phyloP scores from a whole-genome alignment of 92 coral and sea anemone species.

The Porites evermanni region DNA sequence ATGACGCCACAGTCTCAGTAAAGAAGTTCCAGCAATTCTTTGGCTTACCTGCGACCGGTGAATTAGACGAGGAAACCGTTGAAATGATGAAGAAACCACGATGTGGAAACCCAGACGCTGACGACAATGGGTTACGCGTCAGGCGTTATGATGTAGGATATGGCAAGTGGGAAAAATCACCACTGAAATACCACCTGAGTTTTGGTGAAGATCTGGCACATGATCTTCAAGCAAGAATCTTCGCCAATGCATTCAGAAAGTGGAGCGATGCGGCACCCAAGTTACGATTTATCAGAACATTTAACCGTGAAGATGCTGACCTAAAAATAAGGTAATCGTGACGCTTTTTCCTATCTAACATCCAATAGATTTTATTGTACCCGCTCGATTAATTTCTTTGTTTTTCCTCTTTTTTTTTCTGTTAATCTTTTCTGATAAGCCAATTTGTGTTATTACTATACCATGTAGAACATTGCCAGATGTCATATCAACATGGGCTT shows the following conservation, averaged over 20 bases:
- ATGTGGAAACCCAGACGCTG: constrained; percentile 69
- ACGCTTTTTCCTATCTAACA: not conserved
- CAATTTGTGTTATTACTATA: no score
- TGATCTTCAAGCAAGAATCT: constrained; percentile 12
- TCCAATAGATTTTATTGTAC: not conserved
- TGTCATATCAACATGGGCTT: no score
- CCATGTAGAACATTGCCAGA: no score
- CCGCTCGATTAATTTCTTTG: no score
- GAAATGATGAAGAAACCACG: constrained; percentile 71
- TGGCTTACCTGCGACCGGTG: constrained; percentile 66
- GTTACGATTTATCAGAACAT: constrained; percentile 54
- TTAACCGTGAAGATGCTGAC: constrained; percentile 40
- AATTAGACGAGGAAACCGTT: constrained; percentile 62
- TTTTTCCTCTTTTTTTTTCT: no score
- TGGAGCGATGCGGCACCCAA: constrained; percentile 66
- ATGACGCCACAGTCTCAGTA: constrained; percentile 47
- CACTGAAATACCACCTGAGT: constrained; percentile 51
- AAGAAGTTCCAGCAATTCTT: constrained; percentile 66
- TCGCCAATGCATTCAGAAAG: constrained; percentile 49
- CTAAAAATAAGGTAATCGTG: constrained; percentile 52
- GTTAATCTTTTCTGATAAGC: no score
- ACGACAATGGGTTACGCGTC: constrained; percentile 4
- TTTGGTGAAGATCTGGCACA: constrained; percentile 52
- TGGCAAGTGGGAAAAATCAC: constrained; percentile 46
- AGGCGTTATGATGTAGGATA: not conserved